phyloP scores from a whole-genome alignment of 2,888 invertebrate species.

The Ommatoiulus sabulosus region DNA sequence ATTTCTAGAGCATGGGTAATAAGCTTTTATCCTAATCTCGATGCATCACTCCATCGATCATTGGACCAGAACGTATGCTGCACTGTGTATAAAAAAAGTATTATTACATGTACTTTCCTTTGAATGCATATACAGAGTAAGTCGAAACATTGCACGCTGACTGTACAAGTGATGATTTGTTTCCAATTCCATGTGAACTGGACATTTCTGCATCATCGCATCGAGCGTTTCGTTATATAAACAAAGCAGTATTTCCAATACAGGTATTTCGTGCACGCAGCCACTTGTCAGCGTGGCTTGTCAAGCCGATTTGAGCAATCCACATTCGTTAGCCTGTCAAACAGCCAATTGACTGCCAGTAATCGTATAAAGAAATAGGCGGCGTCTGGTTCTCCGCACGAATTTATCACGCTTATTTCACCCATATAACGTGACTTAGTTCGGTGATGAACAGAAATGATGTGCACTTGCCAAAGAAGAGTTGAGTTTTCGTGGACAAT shows the following conservation, averaged over 20 bases:
- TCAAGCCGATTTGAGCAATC: background rate
- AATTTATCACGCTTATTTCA: constrained; percentile 1
- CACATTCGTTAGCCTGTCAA: background rate
- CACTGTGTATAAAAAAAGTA: no score
- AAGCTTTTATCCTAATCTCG: no score
- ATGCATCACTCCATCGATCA: no score
- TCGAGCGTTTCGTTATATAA: background rate
- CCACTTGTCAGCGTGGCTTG: background rate
- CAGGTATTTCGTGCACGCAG: background rate
- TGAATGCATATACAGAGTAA: background rate
- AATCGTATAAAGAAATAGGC: background rate
- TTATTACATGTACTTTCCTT: no score
- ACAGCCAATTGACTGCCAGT: background rate
- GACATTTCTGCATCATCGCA: background rate
- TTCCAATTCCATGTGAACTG: background rate
- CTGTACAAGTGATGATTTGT: background rate
- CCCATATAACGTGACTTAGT: background rate
- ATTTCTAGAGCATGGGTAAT: no score
- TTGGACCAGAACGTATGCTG: no score
- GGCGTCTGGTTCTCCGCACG: background rate
- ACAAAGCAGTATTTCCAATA: background rate
- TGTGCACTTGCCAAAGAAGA: background rate
- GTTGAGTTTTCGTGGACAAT: background rate
- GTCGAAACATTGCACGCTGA: background rate
- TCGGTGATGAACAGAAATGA: background rate